A percentile compares a stretch with the other conserved stretches of the same genome.
These are phyloP conservation scores for Pterocles orientalis DNA, from an alignment of 2,113 vertebrate genomes.

Conservation along the genomic window DNA sequence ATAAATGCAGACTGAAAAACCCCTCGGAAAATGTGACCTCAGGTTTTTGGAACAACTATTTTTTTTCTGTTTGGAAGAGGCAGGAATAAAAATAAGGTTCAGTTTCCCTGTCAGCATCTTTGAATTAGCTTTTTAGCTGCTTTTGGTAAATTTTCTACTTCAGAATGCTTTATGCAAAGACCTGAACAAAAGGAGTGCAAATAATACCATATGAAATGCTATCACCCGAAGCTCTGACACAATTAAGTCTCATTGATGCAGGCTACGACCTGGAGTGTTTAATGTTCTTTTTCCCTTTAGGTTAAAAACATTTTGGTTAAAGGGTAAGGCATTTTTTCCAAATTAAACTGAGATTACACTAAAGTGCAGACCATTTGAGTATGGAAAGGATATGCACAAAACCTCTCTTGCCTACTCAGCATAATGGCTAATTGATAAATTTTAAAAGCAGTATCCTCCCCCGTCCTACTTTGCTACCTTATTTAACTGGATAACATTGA, in stretches of 20 bases:
- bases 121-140: background rate
- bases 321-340: constrained; percentile 1
- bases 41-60: background rate
- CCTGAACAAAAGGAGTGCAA: background rate
- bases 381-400: background rate
- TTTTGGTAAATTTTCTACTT: background rate
- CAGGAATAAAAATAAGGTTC: background rate
- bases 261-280: background rate
- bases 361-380: background rate
- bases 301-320: constrained; percentile 17
- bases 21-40: background rate
- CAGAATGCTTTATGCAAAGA: background rate
- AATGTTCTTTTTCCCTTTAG: background rate
- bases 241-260: background rate
- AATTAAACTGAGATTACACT: constrained; percentile 6
- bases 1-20: background rate
- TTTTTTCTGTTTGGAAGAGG: constrained; percentile 10
- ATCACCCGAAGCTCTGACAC: background rate
- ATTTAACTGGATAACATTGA: background rate
- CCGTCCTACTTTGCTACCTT: background rate
- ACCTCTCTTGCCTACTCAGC: background rate
- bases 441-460: background rate
- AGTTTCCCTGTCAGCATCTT: background rate
- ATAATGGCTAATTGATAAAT: background rate
- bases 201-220: background rate